Evolutionary conservation across 1,140 invertebrate species (phyloP).

Genomic region (Trichonephila clavipes): DNA sequence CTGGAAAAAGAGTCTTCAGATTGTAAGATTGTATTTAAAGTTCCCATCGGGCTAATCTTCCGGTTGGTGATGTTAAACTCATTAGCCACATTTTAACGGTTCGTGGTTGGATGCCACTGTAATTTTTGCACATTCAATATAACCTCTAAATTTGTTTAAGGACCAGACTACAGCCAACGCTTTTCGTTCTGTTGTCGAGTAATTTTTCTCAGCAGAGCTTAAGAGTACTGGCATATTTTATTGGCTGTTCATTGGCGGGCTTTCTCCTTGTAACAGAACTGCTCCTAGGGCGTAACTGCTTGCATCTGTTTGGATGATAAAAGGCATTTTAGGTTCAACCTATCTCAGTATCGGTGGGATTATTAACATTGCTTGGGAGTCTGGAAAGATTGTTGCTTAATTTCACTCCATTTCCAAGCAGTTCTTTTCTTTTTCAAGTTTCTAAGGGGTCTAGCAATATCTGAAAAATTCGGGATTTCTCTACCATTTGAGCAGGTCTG

Average conservation of each 20-base stretch:
- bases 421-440: too few species aligned
- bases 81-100: too few species aligned
- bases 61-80: background rate
- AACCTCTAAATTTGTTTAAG: constrained; percentile 77
- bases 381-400: too few species aligned
- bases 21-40: constrained; percentile 22
- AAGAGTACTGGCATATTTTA: constrained; percentile 4
- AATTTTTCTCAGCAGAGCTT: background rate
- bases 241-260: background rate
- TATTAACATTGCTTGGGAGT: too few species aligned
- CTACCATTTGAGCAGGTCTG: background rate
- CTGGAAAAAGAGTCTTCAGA: background rate
- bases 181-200: background rate
- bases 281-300: background rate
- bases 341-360: too few species aligned
- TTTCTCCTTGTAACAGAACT: background rate
- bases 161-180: constrained; percentile 77
- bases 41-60: background rate
- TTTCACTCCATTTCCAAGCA: too few species aligned
- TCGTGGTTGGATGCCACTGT: too few species aligned
- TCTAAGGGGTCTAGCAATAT: too few species aligned
- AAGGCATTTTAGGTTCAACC: background rate
- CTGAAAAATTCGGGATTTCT: too few species aligned
- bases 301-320: background rate
- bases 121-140: constrained; percentile 78